These are phyloP conservation scores for Luffia ferchaultella DNA, from an alignment of 2,888 invertebrate species.

Conservation along the genomic window DNA sequence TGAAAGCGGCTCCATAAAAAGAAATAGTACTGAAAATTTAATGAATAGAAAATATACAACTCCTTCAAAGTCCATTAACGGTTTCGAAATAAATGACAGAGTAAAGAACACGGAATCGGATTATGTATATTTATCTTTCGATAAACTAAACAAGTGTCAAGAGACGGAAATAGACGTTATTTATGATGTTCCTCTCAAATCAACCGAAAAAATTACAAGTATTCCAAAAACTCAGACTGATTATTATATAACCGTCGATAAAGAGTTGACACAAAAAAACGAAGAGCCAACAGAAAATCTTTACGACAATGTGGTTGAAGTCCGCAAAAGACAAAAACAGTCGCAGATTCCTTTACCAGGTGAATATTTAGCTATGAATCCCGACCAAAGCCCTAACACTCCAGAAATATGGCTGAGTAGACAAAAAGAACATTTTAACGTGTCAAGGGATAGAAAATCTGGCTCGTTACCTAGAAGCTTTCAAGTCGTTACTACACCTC, in stretches of 20 bases:
- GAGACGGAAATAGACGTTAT: conserved; percentile 35
- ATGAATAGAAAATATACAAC: neutral
- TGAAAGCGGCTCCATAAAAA: conserved; percentile 27
- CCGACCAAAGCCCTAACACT: conserved; percentile 64
- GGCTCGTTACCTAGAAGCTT: conserved; percentile 83
- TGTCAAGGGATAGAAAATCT: conserved; percentile 72
- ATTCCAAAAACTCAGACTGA: conserved; percentile 21
- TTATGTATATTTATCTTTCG: conserved; percentile 57
- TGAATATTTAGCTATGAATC: conserved; percentile 52
- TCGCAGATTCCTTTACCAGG: conserved; percentile 26
- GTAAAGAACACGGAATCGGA: conserved; percentile 47
- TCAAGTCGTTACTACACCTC: conserved; percentile 68
- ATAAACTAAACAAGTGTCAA: conserved; percentile 35
- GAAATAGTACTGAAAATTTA: neutral
- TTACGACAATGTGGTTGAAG: conserved; percentile 48
- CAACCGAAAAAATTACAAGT: conserved; percentile 34
- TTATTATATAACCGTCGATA: conserved; percentile 47
- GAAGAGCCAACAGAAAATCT: conserved; percentile 28
- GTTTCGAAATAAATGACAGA: conserved; percentile 26
- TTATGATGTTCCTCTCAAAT: conserved; percentile 48
- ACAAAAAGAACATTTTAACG: conserved; percentile 74
- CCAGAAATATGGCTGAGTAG: conserved; percentile 77
- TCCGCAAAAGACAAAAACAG: conserved; percentile 45
- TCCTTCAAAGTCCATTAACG: neutral
- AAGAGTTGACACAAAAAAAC: conserved; percentile 21